phyloP scores from a whole-genome alignment of 1,140 invertebrate genomes.

The Diabrotica virgifera region DNA sequence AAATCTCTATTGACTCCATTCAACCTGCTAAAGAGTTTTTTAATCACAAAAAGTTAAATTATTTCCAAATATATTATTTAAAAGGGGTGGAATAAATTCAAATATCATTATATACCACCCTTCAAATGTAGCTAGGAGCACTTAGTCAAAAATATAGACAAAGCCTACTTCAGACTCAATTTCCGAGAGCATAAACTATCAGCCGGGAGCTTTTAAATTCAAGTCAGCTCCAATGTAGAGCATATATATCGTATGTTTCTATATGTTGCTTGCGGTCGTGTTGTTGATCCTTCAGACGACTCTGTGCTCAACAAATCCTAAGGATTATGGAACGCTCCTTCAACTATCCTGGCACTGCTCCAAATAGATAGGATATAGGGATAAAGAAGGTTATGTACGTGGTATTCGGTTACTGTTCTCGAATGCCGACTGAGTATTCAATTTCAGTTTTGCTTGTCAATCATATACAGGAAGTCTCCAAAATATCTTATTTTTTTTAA shows the following conservation, averaged over 20 bases:
- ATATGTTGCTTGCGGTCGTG: conserved; percentile 26
- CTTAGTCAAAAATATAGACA: neutral
- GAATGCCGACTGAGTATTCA: conserved; percentile 9
- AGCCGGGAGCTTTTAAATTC: neutral
- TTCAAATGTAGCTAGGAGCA: too few relatives aligned
- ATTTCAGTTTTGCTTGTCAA: conserved; percentile 10
- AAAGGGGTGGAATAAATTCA: too few relatives aligned
- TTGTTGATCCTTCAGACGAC: conserved; percentile 26
- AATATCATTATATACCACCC: too few relatives aligned
- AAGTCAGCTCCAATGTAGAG: neutral
- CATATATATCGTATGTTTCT: conserved; percentile 20
- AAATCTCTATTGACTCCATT: too few relatives aligned
- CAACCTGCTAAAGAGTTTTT: too few relatives aligned
- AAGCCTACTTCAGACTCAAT: neutral
- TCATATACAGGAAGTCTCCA: neutral
- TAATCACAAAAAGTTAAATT: too few relatives aligned
- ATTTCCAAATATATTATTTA: too few relatives aligned
- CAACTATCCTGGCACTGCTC: conserved; percentile 24
- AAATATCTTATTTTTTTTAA: too few relatives aligned
- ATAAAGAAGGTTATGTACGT: conserved; percentile 24
- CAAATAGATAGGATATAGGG: conserved; percentile 28
- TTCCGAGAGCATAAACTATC: neutral
- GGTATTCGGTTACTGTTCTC: conserved; percentile 21
- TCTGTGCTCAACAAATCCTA: conserved; percentile 20
- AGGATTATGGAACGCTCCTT: conserved; percentile 24